Conservation (phyloP, 2,113 vertebrate species). For the Pseudopodoces humilis region DNA sequence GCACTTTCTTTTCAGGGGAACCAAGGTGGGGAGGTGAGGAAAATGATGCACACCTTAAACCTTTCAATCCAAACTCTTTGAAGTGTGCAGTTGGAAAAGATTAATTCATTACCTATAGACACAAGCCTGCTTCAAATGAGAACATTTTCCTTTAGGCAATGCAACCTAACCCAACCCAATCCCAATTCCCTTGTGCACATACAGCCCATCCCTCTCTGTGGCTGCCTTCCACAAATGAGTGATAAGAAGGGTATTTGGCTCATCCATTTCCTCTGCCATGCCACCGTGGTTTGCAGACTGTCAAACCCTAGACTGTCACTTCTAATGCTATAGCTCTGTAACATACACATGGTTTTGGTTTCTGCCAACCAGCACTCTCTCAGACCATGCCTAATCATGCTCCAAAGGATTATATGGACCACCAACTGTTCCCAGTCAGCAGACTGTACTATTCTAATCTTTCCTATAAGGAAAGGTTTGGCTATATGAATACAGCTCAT, state of each 20-base stretch:
- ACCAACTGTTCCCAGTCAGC: background rate
- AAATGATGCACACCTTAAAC: background rate
- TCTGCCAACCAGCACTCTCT: background rate
- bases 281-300: background rate
- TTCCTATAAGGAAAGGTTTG: background rate
- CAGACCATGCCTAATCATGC: background rate
- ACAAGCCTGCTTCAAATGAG: background rate
- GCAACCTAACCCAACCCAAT: background rate
- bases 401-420: background rate
- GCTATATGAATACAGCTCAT: background rate
- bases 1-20: background rate
- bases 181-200: rapidly evolving
- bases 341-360: background rate
- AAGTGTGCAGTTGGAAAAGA: background rate
- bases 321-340: background rate
- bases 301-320: background rate
- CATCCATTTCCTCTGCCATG: background rate
- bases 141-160: background rate
- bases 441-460: background rate
- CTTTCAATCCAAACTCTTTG: background rate
- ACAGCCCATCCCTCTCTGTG: background rate
- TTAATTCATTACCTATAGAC: background rate
- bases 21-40: background rate
- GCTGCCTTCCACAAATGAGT: background rate
- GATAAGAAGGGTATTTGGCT: background rate